Base-by-base conservation (phyloP, 2,113 vertebrate genomes). In the Dolichotis patagonum region DNA sequence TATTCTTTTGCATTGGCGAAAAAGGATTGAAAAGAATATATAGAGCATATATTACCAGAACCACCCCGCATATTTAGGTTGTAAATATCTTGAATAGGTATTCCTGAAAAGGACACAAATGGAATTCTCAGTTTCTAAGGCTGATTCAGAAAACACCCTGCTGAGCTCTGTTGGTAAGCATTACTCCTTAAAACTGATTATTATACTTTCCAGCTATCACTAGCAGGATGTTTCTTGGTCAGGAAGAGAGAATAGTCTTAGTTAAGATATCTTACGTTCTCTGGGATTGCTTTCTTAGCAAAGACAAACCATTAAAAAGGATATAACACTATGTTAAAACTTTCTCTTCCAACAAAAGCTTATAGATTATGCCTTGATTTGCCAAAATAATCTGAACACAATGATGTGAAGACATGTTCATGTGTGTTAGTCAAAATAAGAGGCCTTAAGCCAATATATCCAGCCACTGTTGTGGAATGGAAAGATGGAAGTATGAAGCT, bases 11-110 rank as follows among this genome's bases (percentile, higher is more conserved):
- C 87, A 96, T 88, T 75, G 89, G 30, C 91, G 41, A 94, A 52
- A 96, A 94, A 97, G 96, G 84, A 96, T 94, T 96, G 69, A 94
- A 96, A 96, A 96, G 46, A 96, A 87, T 97, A 96, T 96, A 95
- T 92, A 96, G 60, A 93, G 54, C 90, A 90, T 95, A 73, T 95
- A 97, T 97, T 91, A 67, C 52, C 65, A 82, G 93, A 95, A 89
- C 43, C 84, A 94, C 71, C 80, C 63, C 91, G 94, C 89, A 85
- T 85, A 82, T 71, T 67, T 96, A 56, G 91, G 94, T 83, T 97
- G 96, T 96, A 97, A 97, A 95, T 96, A 96, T 94, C 87, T 67
- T 84, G 30, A 97, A 94, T 87, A 94, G 80, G 49, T 92, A n/a
- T 89, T 97, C 62, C n/a, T 95, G 91, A 85, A 97, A 97, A 97